A percentile compares a stretch with the other conserved stretches of the same genome.
phyloP scores from a whole-genome alignment of 2,797 vertebrate species.

The Characodon lateralis region DNA sequence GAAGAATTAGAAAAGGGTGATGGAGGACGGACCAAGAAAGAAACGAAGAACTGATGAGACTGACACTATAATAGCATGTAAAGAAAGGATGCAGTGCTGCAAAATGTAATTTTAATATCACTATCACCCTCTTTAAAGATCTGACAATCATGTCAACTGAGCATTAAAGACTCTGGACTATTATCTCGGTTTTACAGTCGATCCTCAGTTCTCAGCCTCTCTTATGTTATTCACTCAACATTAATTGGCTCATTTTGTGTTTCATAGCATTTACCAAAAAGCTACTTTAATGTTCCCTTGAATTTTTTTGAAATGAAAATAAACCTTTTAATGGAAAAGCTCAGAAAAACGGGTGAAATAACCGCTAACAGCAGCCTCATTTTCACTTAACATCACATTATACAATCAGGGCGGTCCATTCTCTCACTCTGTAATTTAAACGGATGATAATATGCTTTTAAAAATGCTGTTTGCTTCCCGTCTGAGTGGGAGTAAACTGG shows the following conservation, averaged over 20 bases:
- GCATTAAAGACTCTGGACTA: conserved; percentile 1
- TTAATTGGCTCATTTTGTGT: neutral
- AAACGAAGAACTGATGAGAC: conserved; percentile 41
- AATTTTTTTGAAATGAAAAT: neutral
- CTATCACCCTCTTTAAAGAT: conserved; percentile 20
- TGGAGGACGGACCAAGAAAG: conserved; percentile 20
- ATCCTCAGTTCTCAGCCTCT: neutral
- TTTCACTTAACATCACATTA: neutral
- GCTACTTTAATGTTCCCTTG: neutral
- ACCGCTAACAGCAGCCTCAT: neutral
- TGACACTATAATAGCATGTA: conserved; percentile 15
- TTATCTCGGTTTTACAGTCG: conserved; percentile 5
- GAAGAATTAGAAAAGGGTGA: conserved; percentile 38
- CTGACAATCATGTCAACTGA: conserved; percentile 10
- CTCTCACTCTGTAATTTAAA: neutral
- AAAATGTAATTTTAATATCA: conserved; percentile 37
- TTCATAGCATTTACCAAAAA: neutral
- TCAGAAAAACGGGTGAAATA: neutral
- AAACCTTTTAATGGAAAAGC: neutral
- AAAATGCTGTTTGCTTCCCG: conserved; percentile 14
- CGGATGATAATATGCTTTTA: conserved; percentile 5
- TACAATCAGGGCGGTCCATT: neutral
- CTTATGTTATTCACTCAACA: neutral
- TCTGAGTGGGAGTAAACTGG: conserved; percentile 17
- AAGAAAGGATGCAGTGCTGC: conserved; percentile 15